Evolutionary conservation across 1,140 invertebrate species (phyloP).

Genomic region (Anoplolepis gracilipes): DNA sequence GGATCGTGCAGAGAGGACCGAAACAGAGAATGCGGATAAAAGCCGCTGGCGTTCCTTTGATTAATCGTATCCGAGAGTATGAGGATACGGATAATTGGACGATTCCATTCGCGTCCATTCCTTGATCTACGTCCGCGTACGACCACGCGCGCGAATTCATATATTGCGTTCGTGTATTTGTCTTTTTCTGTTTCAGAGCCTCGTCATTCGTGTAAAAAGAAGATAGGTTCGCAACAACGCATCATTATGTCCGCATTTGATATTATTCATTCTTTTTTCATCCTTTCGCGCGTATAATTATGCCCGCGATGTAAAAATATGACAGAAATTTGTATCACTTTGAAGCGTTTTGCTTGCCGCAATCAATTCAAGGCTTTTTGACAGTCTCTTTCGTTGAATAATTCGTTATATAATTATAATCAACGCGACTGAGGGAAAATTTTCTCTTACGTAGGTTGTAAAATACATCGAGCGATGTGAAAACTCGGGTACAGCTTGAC

Average conservation of each 20-base stretch:
- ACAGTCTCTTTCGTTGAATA: constrained; percentile 21
- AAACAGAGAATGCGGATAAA: constrained; percentile 68
- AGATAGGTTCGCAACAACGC: constrained; percentile 1
- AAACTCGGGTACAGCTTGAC: background rate
- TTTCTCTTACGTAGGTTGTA: background rate
- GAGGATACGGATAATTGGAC: constrained; percentile 72
- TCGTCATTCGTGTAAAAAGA: background rate
- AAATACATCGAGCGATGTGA: background rate
- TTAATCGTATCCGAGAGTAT: constrained; percentile 71
- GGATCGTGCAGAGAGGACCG: constrained; percentile 41
- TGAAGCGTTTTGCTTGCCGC: background rate
- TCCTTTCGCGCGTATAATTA: constrained; percentile 37
- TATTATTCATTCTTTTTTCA: constrained; percentile 1
- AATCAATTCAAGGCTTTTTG: constrained; percentile 38
- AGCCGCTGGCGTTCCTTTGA: constrained; percentile 68
- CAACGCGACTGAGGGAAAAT: background rate
- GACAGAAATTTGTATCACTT: constrained; percentile 4
- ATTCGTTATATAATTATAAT: constrained; percentile 31
- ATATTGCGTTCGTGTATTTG: constrained; percentile 43
- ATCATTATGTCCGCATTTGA: constrained; percentile 34
- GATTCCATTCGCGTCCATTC: constrained; percentile 58
- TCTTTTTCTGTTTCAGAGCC: constrained; percentile 12
- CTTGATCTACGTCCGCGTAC: constrained; percentile 48
- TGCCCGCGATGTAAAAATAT: constrained; percentile 29
- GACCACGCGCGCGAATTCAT: constrained; percentile 49